These are phyloP conservation scores for Rattus rattus DNA, from an alignment of 2,113 vertebrate species.

Conservation along the genomic window DNA sequence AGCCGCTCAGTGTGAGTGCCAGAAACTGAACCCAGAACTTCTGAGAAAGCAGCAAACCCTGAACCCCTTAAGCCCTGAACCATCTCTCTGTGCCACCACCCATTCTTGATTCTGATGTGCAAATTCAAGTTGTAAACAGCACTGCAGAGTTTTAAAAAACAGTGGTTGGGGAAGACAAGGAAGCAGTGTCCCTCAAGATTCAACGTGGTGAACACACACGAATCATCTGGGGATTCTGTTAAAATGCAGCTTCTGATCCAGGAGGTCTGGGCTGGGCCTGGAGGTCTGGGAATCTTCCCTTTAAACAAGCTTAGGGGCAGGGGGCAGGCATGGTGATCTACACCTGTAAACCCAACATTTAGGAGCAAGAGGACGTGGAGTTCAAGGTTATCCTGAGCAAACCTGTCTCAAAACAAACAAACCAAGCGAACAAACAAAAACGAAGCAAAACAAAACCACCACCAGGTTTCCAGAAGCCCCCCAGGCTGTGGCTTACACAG, in stretches of 20 bases:
- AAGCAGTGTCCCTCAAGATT: neutral
- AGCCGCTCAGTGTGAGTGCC: neutral
- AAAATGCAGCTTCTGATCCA: neutral
- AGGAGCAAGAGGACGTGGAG: neutral
- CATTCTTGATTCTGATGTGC: neutral
- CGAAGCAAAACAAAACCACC: neutral
- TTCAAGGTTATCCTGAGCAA: neutral
- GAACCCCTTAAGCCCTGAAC: neutral
- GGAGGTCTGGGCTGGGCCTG: neutral
- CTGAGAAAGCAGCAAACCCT: neutral
- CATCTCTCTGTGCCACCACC: neutral
- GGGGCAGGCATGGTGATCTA: neutral
- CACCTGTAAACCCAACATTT: neutral
- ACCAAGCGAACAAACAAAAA: neutral
- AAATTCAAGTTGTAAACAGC: neutral
- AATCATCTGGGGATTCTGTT: neutral
- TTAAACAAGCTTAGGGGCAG: neutral
- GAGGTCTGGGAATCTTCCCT: neutral
- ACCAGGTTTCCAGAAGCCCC: neutral
- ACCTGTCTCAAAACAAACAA: neutral
- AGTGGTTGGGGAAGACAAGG: neutral
- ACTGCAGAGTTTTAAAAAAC: neutral
- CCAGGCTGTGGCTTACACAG: neutral
- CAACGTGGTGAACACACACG: neutral
- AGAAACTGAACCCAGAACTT: neutral